Evolutionary conservation across 2,888 invertebrate species (phyloP).

Genomic region (Griposia aprilina): DNA sequence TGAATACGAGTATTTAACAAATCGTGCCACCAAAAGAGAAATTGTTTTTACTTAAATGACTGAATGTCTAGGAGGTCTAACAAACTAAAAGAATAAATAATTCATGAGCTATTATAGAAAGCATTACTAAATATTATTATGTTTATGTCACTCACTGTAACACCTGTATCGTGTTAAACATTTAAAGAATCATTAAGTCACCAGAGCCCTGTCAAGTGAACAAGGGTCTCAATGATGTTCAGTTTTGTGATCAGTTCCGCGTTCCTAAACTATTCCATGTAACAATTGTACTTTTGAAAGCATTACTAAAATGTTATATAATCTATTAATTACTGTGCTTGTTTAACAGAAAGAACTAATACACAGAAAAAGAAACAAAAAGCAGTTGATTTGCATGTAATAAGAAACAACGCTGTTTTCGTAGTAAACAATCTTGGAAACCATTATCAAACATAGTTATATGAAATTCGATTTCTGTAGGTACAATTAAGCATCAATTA

Average conservation of each 20-base stretch:
- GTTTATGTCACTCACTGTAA: conserved; percentile 10
- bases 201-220: neutral
- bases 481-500: neutral
- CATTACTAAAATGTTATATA: conserved; percentile 41
- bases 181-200: conserved; percentile 7
- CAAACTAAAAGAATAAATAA: conserved; percentile 16
- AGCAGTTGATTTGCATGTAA: conserved; percentile 38
- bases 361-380: conserved; percentile 3
- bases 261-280: conserved; percentile 11
- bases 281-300: conserved; percentile 32
- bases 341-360: neutral
- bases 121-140: conserved; percentile 11
- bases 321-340: conserved; percentile 2
- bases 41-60: conserved; percentile 44
- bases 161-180: conserved; percentile 18
- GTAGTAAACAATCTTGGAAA: neutral
- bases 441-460: neutral
- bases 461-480: neutral
- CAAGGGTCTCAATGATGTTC: neutral
- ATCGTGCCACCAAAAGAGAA: conserved; percentile 29
- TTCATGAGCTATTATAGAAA: conserved; percentile 29
- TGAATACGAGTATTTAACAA: conserved; percentile 22
- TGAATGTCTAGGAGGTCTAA: conserved; percentile 12
- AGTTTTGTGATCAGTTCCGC: conserved; percentile 26
- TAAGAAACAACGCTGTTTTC: neutral